These are phyloP conservation scores for Slavum lentiscoides DNA, from an alignment of 2,888 invertebrate species.

Conservation along the genomic window DNA sequence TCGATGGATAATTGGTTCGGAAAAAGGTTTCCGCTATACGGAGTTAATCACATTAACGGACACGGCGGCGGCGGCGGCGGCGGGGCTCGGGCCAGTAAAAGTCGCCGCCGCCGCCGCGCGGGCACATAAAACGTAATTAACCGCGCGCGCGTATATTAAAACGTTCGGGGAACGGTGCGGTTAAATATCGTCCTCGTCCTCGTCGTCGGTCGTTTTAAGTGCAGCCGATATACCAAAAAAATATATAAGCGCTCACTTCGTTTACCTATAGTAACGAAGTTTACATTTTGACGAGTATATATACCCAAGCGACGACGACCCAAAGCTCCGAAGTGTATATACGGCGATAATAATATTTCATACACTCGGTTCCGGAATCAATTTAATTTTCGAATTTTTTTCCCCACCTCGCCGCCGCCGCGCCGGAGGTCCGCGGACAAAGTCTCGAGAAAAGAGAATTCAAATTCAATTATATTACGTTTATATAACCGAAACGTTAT, in stretches of 20 bases:
- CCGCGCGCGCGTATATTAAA: slow-evolving; percentile 11
- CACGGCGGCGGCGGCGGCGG: too few species aligned
- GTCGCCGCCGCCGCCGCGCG: neutral
- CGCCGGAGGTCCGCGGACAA: too few species aligned
- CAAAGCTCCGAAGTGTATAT: neutral
- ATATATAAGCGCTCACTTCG: neutral
- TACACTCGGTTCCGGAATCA: neutral
- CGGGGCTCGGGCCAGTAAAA: slow-evolving; percentile 6
- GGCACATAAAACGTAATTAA: slow-evolving; percentile 26
- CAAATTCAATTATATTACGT: neutral
- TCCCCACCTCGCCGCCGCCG: too few species aligned
- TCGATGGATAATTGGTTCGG: slow-evolving; percentile 16
- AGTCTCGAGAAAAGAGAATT: neutral
- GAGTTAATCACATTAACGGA: slow-evolving; percentile 32
- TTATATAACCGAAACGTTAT: neutral
- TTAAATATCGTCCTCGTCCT: slow-evolving; percentile 13
- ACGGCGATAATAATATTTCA: too few species aligned
- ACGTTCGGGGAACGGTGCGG: slow-evolving; percentile 21
- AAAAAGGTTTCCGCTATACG: neutral
- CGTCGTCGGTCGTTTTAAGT: slow-evolving; percentile 7
- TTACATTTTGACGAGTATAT: slow-evolving; percentile 22
- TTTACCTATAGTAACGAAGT: slow-evolving; percentile 20
- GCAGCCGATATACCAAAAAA: neutral
- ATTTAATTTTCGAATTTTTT: neutral
- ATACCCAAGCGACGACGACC: neutral